Conservation (phyloP, 2,888 invertebrate species). For the Iselma pallidipennis region DNA sequence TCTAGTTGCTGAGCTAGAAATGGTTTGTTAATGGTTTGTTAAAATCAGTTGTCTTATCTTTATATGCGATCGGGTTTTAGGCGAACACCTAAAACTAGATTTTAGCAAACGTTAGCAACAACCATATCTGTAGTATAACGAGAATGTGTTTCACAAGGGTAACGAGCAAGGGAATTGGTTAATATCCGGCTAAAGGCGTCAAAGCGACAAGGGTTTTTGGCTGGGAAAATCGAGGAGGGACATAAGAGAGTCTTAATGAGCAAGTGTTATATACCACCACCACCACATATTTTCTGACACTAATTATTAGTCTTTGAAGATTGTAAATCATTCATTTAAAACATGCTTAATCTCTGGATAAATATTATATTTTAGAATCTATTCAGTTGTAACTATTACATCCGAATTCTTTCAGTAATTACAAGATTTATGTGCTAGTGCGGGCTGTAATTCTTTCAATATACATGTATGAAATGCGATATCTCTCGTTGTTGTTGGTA, state of each 20-base stretch:
- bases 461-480: constrained; percentile 4
- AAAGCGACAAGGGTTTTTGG: constrained; percentile 42
- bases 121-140: constrained; percentile 31
- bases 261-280: constrained; percentile 28
- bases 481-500: constrained; percentile 5
- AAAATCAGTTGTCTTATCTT: constrained; percentile 30
- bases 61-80: constrained; percentile 21
- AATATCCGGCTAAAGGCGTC: constrained; percentile 46
- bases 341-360: too few species aligned
- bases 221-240: background rate
- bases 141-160: constrained; percentile 26
- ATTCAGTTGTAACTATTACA: background rate
- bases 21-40: constrained; percentile 25
- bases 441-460: constrained; percentile 5
- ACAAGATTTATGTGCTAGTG: background rate
- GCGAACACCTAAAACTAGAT: constrained; percentile 21
- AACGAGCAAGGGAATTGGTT: constrained; percentile 44
- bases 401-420: constrained; percentile 2
- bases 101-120: constrained; percentile 27
- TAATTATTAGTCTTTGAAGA: constrained; percentile 46
- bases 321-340: constrained; percentile 45
- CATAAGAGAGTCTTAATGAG: constrained; percentile 35
- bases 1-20: background rate
- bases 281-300: constrained; percentile 35
- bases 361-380: background rate